A percentile compares a stretch with the other conserved stretches of the same genome.
phyloP scores from a whole-genome alignment of 2,113 vertebrate genomes.

The Heptranchias perlo region DNA sequence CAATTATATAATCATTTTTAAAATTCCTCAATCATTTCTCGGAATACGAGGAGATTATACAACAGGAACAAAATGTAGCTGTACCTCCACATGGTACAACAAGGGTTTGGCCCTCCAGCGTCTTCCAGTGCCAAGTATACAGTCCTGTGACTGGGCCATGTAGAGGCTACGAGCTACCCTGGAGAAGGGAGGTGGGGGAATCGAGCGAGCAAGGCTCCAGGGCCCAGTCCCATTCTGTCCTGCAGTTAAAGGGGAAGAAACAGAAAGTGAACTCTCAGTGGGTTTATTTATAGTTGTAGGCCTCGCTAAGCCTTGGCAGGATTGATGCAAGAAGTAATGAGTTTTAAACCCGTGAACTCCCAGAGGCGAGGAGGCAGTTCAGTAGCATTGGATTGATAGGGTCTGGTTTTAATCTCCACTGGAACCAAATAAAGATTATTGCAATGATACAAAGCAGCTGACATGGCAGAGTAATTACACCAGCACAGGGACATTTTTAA shows the following conservation, averaged over 20 bases:
- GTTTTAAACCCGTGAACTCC: conserved; percentile 19
- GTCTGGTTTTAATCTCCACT: conserved; percentile 35
- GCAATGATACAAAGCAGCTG: conserved; percentile 34
- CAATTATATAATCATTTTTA: neutral
- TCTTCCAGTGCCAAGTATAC: neutral
- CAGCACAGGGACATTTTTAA: conserved; percentile 11
- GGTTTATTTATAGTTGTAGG: neutral
- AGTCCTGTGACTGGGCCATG: neutral
- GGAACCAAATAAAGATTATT: conserved; percentile 36
- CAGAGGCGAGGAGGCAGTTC: conserved; percentile 27
- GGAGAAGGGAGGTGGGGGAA: neutral
- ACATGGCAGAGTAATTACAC: conserved; percentile 18
- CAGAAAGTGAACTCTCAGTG: neutral
- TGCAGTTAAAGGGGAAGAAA: neutral
- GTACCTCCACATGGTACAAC: no score
- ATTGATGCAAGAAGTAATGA: conserved; percentile 26
- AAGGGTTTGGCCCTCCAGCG: neutral
- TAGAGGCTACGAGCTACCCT: neutral
- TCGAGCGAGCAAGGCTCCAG: neutral
- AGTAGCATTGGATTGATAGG: conserved; percentile 25
- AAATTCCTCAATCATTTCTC: neutral
- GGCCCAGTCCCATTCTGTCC: neutral
- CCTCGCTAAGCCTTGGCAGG: neutral
- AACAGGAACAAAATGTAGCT: neutral
- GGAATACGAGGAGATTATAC: neutral